Percentiles rank a stretch among this genome's conserved stretches.
Conservation (phyloP, 2,797 vertebrate genomes). For the Sebastes matsubarae region DNA sequence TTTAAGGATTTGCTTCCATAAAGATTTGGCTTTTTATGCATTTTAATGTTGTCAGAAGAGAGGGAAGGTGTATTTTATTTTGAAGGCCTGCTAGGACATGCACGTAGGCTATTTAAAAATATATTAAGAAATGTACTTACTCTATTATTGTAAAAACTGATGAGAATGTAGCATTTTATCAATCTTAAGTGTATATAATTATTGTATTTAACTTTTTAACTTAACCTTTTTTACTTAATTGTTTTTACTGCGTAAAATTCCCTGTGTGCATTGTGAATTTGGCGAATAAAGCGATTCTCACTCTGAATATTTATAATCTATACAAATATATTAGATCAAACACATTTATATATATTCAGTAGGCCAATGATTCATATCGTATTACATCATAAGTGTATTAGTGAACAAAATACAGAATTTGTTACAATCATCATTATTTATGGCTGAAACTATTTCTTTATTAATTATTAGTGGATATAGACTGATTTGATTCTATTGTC, state of each 20-base stretch:
- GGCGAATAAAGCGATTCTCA: no score
- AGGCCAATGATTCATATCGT: background rate
- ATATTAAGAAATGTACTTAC: background rate
- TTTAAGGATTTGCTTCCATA: background rate
- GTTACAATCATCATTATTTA: background rate
- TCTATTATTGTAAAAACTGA: background rate
- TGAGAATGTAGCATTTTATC: background rate
- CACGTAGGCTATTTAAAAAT: background rate
- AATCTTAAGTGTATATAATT: no score
- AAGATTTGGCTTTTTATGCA: background rate
- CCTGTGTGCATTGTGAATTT: no score
- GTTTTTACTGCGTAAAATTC: no score
- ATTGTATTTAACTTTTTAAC: no score
- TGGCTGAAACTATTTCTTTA: background rate
- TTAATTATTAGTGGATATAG: background rate
- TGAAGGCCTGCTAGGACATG: background rate
- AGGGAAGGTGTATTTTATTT: slow-evolving; percentile 2
- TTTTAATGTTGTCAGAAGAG: background rate
- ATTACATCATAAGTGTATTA: background rate
- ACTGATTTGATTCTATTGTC: no score
- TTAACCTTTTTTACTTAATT: no score
- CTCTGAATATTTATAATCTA: background rate
- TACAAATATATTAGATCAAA: background rate
- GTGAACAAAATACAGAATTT: background rate
- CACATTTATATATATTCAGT: background rate